Conservation (phyloP, 2,888 invertebrate species). For the Ectemnius continuus region DNA sequence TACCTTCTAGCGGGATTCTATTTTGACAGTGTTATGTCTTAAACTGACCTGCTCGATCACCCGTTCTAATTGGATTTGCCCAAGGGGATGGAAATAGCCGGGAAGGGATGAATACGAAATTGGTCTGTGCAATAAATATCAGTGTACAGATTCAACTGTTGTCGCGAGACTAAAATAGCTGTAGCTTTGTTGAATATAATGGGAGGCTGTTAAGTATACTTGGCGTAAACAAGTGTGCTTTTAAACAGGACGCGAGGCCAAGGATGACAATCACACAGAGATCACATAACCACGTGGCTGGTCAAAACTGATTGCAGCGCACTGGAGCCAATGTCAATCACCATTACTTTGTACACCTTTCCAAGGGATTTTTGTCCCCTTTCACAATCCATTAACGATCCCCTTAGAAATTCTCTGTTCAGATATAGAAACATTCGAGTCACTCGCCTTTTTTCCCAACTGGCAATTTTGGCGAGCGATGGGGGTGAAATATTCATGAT, state of each 20-base stretch:
- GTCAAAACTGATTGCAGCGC: slow-evolving; percentile 3
- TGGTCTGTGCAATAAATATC: too few relatives aligned
- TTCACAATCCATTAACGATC: too few relatives aligned
- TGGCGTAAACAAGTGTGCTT: background rate
- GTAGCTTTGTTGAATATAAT: too few relatives aligned
- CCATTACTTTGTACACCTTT: background rate
- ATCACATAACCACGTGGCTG: slow-evolving; percentile 2
- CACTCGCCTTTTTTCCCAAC: too few relatives aligned
- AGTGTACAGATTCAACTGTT: background rate
- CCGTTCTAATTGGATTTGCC: background rate
- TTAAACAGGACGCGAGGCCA: background rate
- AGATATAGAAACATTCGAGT: too few relatives aligned
- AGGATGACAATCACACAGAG: background rate
- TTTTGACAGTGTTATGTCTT: background rate
- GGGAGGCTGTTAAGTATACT: too few relatives aligned
- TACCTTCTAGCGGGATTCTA: background rate
- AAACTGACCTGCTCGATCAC: background rate
- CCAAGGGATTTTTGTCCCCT: background rate
- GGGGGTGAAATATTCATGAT: too few relatives aligned
- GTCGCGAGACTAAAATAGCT: too few relatives aligned
- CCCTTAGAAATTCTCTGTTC: too few relatives aligned
- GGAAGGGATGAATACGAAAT: background rate
- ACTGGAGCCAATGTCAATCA: background rate
- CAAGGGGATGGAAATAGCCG: too few relatives aligned
- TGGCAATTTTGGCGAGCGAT: too few relatives aligned